Evolutionary conservation across 2,888 invertebrate species (phyloP).

Genomic region (Tenthredo scrophulariae): DNA sequence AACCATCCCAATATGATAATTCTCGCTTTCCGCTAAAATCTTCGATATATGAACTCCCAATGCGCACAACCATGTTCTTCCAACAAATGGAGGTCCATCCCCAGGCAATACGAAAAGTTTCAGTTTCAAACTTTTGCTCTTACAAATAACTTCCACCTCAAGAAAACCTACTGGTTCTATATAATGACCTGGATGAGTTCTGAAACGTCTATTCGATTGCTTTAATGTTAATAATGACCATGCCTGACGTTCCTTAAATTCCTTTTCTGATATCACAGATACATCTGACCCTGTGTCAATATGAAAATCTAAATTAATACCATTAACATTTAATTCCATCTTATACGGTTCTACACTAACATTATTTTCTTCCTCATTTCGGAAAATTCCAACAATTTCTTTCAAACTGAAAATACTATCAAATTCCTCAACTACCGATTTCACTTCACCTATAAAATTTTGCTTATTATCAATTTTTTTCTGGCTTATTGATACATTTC

Average conservation of each 20-base stretch:
- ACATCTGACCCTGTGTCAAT: slow-evolving; percentile 52
- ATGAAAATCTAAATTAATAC: slow-evolving; percentile 32
- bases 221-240: slow-evolving; percentile 3
- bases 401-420: not conserved
- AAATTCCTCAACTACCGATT: not conserved
- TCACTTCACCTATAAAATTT: not conserved
- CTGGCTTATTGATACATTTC: not conserved
- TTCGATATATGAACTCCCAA: too few species aligned
- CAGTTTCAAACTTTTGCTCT: not conserved
- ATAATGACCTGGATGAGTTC: slow-evolving; percentile 40
- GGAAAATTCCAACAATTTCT: not conserved
- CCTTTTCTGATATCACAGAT: slow-evolving; percentile 41
- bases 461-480: not conserved
- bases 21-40: too few species aligned
- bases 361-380: too few species aligned
- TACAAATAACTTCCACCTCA: not conserved
- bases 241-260: slow-evolving; percentile 24
- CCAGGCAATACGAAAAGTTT: slow-evolving; percentile 30
- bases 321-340: not conserved
- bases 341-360: not conserved
- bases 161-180: not conserved
- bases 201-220: slow-evolving; percentile 50
- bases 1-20: too few species aligned
- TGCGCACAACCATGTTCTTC: slow-evolving; percentile 19
- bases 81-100: slow-evolving; percentile 36